Conservation (phyloP, 2,113 vertebrate species). For the Agapornis roseicollis region DNA sequence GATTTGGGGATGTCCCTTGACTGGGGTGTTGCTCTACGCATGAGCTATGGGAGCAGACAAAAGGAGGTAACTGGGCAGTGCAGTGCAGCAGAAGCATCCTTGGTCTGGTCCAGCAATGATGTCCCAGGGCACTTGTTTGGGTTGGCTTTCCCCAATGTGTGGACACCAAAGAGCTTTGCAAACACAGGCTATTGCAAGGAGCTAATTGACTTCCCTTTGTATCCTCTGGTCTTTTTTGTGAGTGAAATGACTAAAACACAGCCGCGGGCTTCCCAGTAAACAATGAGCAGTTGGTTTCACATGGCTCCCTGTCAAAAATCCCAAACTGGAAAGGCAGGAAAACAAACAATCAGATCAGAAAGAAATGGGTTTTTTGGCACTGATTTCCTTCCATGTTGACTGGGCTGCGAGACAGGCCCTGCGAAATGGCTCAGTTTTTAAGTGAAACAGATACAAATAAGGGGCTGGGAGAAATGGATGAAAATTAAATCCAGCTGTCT, state of each 20-base stretch:
- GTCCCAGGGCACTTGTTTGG: background rate
- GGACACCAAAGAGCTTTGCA: background rate
- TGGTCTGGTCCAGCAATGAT: background rate
- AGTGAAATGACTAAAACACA: background rate
- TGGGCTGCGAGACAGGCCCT: slow-evolving; percentile 45
- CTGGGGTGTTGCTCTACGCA: background rate
- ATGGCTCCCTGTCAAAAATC: slow-evolving; percentile 67
- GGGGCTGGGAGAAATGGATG: background rate
- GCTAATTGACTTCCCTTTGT: background rate
- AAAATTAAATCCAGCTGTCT: background rate
- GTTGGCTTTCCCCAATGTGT: background rate
- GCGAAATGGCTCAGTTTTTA: slow-evolving; percentile 39
- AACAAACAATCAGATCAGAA: slow-evolving; percentile 64
- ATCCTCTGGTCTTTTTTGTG: background rate
- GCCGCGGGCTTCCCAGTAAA: slow-evolving; percentile 27
- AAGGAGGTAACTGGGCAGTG: background rate
- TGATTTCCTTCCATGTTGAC: background rate
- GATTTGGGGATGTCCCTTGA: background rate
- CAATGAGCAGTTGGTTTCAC: slow-evolving; percentile 62
- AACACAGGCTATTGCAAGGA: background rate
- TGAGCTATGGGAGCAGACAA: background rate
- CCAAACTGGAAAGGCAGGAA: slow-evolving; percentile 60
- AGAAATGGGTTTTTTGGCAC: slow-evolving; percentile 55
- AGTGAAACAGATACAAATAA: background rate
- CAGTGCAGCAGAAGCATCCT: background rate